Conservation (phyloP, 2,797 vertebrate species). For the Hoplostethus mediterraneus region DNA sequence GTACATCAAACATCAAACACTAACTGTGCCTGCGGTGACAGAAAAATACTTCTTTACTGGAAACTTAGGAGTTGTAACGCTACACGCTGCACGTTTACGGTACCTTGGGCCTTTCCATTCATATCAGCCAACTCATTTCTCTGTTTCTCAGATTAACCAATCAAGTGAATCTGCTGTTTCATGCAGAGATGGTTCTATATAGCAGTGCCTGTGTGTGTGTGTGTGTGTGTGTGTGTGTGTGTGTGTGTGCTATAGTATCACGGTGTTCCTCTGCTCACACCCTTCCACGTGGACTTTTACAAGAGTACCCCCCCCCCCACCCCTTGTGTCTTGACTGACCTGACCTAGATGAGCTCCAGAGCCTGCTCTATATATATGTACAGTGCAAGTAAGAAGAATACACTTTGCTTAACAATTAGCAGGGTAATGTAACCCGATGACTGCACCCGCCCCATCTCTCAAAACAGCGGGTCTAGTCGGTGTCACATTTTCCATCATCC, state of each 20-base stretch:
- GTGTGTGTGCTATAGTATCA: neutral
- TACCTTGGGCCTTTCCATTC: slow-evolving; percentile 61
- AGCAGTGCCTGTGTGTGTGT: neutral
- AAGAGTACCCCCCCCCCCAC: neutral
- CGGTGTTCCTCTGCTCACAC: slow-evolving; percentile 1
- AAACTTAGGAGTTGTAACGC: slow-evolving; percentile 56
- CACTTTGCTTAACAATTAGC: slow-evolving; percentile 51
- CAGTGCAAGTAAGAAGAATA: slow-evolving; percentile 19
- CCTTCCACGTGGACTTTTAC: slow-evolving; percentile 6
- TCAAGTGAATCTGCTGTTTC: slow-evolving; percentile 55
- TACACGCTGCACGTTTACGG: slow-evolving; percentile 48
- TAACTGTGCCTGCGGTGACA: slow-evolving; percentile 21
- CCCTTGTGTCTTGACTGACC: slow-evolving; percentile 52
- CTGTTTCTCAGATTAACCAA: slow-evolving; percentile 63
- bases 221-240: neutral
- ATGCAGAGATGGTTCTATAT: slow-evolving; percentile 22
- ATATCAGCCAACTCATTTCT: slow-evolving; percentile 65
- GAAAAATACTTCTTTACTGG: slow-evolving; percentile 55
- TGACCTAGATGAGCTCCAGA: slow-evolving; percentile 41
- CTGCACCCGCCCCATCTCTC: slow-evolving; percentile 47
- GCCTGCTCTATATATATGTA: slow-evolving; percentile 18
- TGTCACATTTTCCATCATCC: slow-evolving; percentile 87
- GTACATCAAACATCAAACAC: slow-evolving; percentile 29
- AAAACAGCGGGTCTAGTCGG: slow-evolving; percentile 60
- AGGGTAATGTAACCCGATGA: slow-evolving; percentile 62